These are phyloP conservation scores for Xiphorhynchus elegans DNA, from an alignment of 2,113 vertebrate species.

Conservation along the genomic window DNA sequence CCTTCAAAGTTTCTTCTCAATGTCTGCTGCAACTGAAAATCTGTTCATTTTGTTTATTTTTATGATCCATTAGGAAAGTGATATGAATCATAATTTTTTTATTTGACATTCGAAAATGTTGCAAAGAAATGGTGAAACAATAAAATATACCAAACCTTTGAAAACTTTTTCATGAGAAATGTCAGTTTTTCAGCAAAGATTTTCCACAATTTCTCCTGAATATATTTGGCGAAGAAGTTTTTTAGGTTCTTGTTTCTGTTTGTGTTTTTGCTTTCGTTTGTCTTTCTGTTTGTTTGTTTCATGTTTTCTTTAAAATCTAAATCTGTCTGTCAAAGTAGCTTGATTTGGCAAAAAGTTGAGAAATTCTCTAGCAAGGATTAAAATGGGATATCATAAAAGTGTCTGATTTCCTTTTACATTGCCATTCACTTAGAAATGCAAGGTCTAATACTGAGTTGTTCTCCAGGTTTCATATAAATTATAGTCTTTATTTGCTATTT, in stretches of 20 bases:
- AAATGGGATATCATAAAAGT: not conserved
- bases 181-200: not conserved
- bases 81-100: not conserved
- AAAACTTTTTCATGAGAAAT: not conserved
- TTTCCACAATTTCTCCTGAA: not conserved
- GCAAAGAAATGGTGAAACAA: not conserved
- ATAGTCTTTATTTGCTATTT: not conserved
- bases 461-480: not conserved
- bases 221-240: fast-evolving
- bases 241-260: not conserved
- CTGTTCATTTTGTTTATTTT: not conserved
- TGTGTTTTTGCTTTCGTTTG: not conserved
- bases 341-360: not conserved
- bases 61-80: not conserved
- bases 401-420: not conserved
- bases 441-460: not conserved
- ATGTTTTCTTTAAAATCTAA: no score
- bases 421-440: not conserved
- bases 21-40: not conserved
- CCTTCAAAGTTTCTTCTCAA: not conserved
- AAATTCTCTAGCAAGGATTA: not conserved
- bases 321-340: not conserved
- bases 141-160: not conserved
- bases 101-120: not conserved
- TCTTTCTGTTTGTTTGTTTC: no score